Conservation (phyloP, 2,888 invertebrate species). For the Drosophila formosana region DNA sequence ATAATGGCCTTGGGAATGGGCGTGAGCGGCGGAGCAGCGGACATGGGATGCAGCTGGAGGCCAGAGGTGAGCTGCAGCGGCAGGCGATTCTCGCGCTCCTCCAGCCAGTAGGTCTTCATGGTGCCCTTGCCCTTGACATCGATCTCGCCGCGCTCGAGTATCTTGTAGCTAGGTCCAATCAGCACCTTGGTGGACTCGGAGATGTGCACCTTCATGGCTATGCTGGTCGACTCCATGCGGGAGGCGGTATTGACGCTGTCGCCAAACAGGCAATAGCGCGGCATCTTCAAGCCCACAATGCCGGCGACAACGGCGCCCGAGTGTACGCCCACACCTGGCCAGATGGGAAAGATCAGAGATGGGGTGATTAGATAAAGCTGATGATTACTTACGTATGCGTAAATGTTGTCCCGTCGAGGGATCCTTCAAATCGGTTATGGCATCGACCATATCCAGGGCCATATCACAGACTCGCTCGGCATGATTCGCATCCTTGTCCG, state of each 20-base stretch:
- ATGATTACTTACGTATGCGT: slow-evolving; percentile 87
- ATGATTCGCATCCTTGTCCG: slow-evolving; percentile 94
- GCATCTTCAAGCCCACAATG: slow-evolving; percentile 97
- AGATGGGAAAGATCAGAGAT: not conserved
- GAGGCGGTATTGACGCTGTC: slow-evolving; percentile 97
- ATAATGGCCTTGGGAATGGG: slow-evolving; percentile 53
- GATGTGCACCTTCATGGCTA: slow-evolving; percentile 97
- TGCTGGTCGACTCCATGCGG: slow-evolving; percentile 96
- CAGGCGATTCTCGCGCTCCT: slow-evolving; percentile 89
- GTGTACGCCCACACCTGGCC: slow-evolving; percentile 90
- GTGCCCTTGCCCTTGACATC: slow-evolving; percentile 96
- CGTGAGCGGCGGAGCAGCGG: slow-evolving; percentile 50
- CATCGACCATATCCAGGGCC: slow-evolving; percentile 98
- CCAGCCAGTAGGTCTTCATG: slow-evolving; percentile 96
- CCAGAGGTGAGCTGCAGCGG: slow-evolving; percentile 84
- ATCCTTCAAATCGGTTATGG: slow-evolving; percentile 95
- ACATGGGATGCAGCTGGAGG: slow-evolving; percentile 70
- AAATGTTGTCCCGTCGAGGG: slow-evolving; percentile 95
- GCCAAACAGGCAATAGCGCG: slow-evolving; percentile 89
- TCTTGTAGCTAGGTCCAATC: slow-evolving; percentile 90
- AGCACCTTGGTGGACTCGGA: slow-evolving; percentile 94
- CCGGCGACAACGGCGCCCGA: slow-evolving; percentile 97
- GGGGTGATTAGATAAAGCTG: not conserved
- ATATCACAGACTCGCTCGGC: slow-evolving; percentile 97
- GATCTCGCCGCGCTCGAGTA: slow-evolving; percentile 92